These are phyloP conservation scores for Pandemis corylana DNA, from an alignment of 2,888 invertebrate species.

Conservation along the genomic window DNA sequence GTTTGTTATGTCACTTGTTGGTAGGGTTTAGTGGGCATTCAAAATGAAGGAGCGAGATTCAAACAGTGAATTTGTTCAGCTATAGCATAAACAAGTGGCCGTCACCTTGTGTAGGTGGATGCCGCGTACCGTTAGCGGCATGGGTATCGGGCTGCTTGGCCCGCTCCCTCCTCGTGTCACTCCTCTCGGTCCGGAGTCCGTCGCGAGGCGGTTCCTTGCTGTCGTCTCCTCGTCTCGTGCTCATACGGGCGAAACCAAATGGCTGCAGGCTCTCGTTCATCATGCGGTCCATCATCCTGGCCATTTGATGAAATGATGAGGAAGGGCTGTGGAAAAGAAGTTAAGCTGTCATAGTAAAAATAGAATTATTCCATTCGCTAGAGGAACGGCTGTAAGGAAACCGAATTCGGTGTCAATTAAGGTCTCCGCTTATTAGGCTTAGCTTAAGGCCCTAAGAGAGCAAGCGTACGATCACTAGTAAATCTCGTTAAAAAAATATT, in stretches of 20 bases:
- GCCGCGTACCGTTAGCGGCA: slow-evolving; percentile 67
- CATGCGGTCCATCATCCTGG: slow-evolving; percentile 90
- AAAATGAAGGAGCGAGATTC: neutral
- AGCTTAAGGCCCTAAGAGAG: too few species aligned
- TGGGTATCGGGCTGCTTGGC: slow-evolving; percentile 64
- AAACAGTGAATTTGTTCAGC: neutral
- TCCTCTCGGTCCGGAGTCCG: slow-evolving; percentile 66
- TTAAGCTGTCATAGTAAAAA: too few species aligned
- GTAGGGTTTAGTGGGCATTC: too few species aligned
- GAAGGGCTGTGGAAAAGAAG: slow-evolving; percentile 75
- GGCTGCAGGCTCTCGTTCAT: slow-evolving; percentile 88
- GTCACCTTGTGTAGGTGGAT: slow-evolving; percentile 77
- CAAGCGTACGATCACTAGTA: too few species aligned
- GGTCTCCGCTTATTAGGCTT: too few species aligned
- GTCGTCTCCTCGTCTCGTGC: slow-evolving; percentile 77
- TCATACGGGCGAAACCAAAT: slow-evolving; percentile 87
- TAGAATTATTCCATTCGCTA: too few species aligned
- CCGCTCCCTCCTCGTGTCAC: slow-evolving; percentile 61
- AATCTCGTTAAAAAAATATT: too few species aligned
- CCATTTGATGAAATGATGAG: slow-evolving; percentile 88
- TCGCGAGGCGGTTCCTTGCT: slow-evolving; percentile 63
- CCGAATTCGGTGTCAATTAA: too few species aligned
- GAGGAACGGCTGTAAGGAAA: too few species aligned
- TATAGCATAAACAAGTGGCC: neutral
- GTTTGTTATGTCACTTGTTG: too few species aligned